Evolutionary conservation across 2,888 invertebrate species (phyloP), one percentile per base, ranked within the genome.

Genomic region (Trichacis sp.): DNA sequence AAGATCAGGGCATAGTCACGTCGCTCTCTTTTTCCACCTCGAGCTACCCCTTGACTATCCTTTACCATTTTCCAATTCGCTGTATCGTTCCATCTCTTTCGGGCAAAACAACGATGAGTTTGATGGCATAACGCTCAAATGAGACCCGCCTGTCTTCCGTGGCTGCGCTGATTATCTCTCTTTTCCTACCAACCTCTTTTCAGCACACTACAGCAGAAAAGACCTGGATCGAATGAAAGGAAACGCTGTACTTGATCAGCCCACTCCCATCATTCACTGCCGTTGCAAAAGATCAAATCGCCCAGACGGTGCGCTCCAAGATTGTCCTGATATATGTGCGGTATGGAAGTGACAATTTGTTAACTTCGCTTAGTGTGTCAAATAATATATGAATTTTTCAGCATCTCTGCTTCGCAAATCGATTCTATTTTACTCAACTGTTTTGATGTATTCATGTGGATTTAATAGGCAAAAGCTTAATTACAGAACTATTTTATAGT

Each of bases 1-100:
- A 73, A 75, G 73, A 82, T 82, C 82, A 71, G 73, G 66, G 70
- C 70, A 61, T 71, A 77, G 74, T 75, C 81, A 81, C 82, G 81
- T 79, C 73, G 69, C 64, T 63, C 69, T 66, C 62, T 69, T 63
- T 69, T 69, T 70, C 64, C 56, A 38, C 60, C 58, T 55, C 65
- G 55, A 61, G 29, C 52, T 15, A 55, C 58, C 62, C 70, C 68
- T 69, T n/a, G n/a, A n/a, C 53, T 54, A 9, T 18, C 17, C 50
- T 42, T 36, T 19, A 33, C 42, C 47, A 46, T 56, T 57, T 24
- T 38, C 56, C 59, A 53, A 50, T 52, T 51, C 60, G 20, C 1
- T 51, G 56, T 53, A 55, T 59, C 48, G 30, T 15, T 36, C 58
- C 52, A 56, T 61, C 64, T 64, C 47, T 64, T 51, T 59, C 48